Conservation (phyloP, 2,888 invertebrate species). For the Corythucha ciliata region DNA sequence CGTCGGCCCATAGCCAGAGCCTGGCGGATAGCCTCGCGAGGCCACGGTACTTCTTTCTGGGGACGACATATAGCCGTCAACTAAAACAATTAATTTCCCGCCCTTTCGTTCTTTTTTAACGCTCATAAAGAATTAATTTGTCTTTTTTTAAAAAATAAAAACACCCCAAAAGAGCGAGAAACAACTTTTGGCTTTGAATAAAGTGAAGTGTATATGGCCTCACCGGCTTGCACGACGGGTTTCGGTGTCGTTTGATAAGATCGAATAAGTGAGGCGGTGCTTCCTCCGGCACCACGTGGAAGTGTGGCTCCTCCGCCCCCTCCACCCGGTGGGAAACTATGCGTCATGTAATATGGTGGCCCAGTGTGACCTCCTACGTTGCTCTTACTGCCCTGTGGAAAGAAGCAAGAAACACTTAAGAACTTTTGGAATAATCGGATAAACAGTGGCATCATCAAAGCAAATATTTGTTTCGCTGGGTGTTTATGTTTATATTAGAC, state of each 20-base stretch:
- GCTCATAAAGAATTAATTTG: too few species aligned
- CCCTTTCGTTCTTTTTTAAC: too few species aligned
- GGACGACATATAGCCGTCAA: conserved; percentile 75
- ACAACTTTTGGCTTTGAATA: background rate
- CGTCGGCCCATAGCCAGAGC: conserved; percentile 30
- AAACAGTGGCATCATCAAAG: too few species aligned
- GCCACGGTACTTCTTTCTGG: conserved; percentile 58
- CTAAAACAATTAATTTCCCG: conserved; percentile 41
- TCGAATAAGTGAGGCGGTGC: conserved; percentile 46
- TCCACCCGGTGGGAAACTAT: conserved; percentile 41
- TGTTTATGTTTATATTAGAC: too few species aligned
- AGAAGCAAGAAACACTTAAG: too few species aligned
- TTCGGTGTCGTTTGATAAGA: too few species aligned
- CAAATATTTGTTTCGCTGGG: too few species aligned
- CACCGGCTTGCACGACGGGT: too few species aligned
- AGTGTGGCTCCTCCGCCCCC: conserved; percentile 54
- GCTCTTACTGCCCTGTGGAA: conserved; percentile 43
- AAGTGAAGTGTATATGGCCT: conserved; percentile 29
- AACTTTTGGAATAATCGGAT: too few species aligned
- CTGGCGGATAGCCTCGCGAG: conserved; percentile 36
- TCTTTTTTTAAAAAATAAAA: too few species aligned
- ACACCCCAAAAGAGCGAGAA: background rate
- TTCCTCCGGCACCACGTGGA: conserved; percentile 50
- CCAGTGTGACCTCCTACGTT: conserved; percentile 34
- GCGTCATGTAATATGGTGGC: conserved; percentile 56